These are phyloP conservation scores for Antechinus stuartii DNA, from an alignment of 2,113 vertebrate genomes.

Conservation along the genomic window DNA sequence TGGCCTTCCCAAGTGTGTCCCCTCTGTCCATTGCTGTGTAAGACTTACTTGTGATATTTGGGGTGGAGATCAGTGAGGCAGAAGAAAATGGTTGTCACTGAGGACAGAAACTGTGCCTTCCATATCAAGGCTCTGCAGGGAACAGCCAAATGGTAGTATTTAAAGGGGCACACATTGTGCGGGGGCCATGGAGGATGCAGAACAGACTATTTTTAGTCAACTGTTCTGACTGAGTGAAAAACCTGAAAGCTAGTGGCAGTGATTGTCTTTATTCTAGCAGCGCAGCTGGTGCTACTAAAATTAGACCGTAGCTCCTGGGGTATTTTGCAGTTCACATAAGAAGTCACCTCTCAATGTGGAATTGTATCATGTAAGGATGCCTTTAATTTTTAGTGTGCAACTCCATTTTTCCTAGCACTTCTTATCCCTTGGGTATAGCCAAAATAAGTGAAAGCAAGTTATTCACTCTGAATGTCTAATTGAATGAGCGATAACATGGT, in stretches of 20 bases:
- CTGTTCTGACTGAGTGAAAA: conserved; percentile 69
- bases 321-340: conserved; percentile 54
- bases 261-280: conserved; percentile 57
- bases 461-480: conserved; percentile 24
- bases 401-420: conserved; percentile 37
- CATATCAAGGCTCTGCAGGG: background rate
- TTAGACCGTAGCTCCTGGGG: conserved; percentile 66
- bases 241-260: conserved; percentile 71
- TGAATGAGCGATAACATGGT: conserved; percentile 27
- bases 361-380: background rate
- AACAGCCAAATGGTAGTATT: background rate
- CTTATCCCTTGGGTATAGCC: conserved; percentile 29
- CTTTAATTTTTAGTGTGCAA: conserved; percentile 36
- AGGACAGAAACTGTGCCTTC: background rate
- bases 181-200: conserved; percentile 42
- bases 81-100: background rate
- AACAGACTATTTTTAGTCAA: conserved; percentile 68
- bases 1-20: background rate
- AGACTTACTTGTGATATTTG: background rate
- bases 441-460: conserved; percentile 13
- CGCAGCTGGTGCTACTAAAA: conserved; percentile 65
- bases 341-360: conserved; percentile 58
- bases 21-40: background rate
- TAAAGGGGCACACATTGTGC: conserved; percentile 65
- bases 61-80: conserved; percentile 8